A percentile compares a stretch with the other conserved stretches of the same genome.
phyloP scores from a whole-genome alignment of 2,797 vertebrate species.

The Hafferia zeledoni region DNA sequence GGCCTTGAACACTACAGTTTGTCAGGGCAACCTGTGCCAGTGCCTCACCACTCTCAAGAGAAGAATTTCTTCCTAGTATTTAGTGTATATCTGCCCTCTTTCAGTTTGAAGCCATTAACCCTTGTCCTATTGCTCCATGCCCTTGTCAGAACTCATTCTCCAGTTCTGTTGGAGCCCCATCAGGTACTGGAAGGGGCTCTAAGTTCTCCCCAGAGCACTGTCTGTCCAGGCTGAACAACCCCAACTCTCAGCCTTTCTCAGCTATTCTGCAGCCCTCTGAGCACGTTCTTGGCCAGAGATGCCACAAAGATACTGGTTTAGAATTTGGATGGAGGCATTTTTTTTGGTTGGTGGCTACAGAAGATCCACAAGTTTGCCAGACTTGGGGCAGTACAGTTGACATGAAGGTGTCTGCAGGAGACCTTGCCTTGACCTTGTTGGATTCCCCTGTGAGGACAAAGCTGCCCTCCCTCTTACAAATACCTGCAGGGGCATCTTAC shows the following conservation, averaged over 20 bases:
- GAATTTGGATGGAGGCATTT: background rate
- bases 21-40: background rate
- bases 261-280: background rate
- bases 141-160: background rate
- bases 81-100: background rate
- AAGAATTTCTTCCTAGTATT: background rate
- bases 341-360: background rate
- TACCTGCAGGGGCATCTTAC: background rate
- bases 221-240: background rate
- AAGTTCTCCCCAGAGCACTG: background rate
- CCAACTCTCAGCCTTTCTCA: background rate
- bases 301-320: background rate
- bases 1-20: background rate
- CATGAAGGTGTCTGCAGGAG: fast-evolving
- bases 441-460: background rate
- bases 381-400: background rate
- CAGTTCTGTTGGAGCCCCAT: background rate
- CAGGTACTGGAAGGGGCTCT: background rate
- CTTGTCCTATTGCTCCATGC: background rate
- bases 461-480: background rate
- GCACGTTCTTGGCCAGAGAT: background rate
- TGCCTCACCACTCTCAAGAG: background rate
- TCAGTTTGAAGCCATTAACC: background rate
- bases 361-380: background rate
- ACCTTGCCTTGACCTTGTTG: background rate